Conservation (phyloP, 2,888 invertebrate genomes). For the Thereva nobilitata region DNA sequence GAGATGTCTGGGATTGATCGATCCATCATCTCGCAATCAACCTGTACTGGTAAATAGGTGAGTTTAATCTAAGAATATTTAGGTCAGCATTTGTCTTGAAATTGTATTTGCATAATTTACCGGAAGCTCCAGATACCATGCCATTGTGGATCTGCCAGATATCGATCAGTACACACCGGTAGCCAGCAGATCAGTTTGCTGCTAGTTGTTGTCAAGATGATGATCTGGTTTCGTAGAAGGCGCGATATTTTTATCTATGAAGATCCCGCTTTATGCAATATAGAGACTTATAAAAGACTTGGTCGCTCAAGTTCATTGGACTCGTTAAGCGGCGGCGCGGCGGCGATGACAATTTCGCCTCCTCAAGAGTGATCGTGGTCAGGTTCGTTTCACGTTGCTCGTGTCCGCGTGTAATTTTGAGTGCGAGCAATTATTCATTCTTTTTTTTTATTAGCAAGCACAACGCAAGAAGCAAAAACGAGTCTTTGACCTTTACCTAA, state of each 20-base stretch:
- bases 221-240: neutral
- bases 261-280: neutral
- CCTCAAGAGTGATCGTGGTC: constrained; percentile 6
- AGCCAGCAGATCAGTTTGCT: constrained; percentile 20
- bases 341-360: constrained; percentile 13
- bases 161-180: too few species aligned
- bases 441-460: constrained; percentile 18
- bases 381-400: constrained; percentile 10
- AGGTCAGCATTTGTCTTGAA: constrained; percentile 17
- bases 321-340: constrained; percentile 11
- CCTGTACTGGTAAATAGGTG: constrained; percentile 18
- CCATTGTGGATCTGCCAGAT: too few species aligned
- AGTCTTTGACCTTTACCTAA: constrained; percentile 42
- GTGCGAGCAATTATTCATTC: constrained; percentile 16
- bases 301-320: constrained; percentile 10
- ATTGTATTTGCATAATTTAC: constrained; percentile 32
- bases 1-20: constrained; percentile 12
- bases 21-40: constrained; percentile 22
- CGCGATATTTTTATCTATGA: constrained; percentile 2
- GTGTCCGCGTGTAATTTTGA: constrained; percentile 13
- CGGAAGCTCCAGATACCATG: constrained; percentile 24
- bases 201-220: constrained; percentile 12
- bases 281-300: neutral
- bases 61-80: constrained; percentile 9
- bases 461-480: constrained; percentile 27